Evolutionary conservation across 2,888 invertebrate genomes (phyloP).

Genomic region (Eilema depressum): DNA sequence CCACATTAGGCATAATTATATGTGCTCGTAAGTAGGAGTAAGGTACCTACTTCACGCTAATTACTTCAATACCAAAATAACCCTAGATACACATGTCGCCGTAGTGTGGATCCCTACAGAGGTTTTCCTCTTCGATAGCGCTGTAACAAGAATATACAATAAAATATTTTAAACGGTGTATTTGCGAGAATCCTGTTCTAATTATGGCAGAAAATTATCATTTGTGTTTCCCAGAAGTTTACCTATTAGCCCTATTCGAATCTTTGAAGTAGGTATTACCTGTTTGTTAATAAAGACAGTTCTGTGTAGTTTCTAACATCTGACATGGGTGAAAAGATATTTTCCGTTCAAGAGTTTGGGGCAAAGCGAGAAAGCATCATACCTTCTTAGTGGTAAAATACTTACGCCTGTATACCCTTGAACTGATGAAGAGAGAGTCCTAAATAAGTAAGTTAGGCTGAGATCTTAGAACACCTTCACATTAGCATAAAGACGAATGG

Average conservation of each 20-base stretch:
- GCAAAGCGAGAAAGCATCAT: neutral
- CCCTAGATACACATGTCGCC: slow-evolving; percentile 11
- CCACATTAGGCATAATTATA: neutral
- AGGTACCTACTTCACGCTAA: slow-evolving; percentile 16
- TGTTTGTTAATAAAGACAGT: neutral
- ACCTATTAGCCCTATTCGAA: neutral
- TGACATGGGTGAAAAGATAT: neutral
- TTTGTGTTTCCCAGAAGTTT: slow-evolving; percentile 3
- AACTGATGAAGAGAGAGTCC: neutral
- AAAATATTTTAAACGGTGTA: neutral
- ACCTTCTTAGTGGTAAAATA: neutral
- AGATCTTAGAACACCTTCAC: neutral
- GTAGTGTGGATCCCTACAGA: slow-evolving; percentile 33
- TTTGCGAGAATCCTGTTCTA: neutral
- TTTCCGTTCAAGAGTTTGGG: neutral
- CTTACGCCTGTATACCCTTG: neutral
- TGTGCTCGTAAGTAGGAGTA: neutral
- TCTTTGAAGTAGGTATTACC: neutral
- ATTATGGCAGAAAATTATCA: neutral
- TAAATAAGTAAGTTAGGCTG: neutral
- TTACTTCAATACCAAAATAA: slow-evolving; percentile 29
- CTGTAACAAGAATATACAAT: slow-evolving; percentile 18
- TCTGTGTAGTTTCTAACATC: neutral
- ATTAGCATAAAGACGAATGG: neutral
- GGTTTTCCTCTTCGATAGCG: slow-evolving; percentile 40